phyloP scores from a whole-genome alignment of 2,888 invertebrate genomes.

The Sesia bembeciformis region DNA sequence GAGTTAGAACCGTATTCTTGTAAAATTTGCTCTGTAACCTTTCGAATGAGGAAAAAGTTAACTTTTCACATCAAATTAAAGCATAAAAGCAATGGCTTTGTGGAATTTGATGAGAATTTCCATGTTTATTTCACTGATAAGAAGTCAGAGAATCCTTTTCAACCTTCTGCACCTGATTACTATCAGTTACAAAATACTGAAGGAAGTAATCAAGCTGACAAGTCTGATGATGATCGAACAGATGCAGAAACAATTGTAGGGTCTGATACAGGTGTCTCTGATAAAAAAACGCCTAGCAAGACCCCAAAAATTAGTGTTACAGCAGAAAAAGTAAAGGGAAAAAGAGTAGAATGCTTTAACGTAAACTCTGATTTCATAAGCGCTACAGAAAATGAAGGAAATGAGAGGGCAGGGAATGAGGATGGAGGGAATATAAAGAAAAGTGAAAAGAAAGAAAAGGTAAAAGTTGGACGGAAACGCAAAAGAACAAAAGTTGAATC shows the following conservation, averaged over 20 bases:
- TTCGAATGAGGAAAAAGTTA: slow-evolving; percentile 40
- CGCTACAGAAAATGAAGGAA: slow-evolving; percentile 19
- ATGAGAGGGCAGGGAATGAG: slow-evolving; percentile 2
- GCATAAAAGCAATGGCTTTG: slow-evolving; percentile 45
- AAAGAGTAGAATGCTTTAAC: neutral
- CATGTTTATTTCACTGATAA: slow-evolving; percentile 47
- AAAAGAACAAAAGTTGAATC: slow-evolving; percentile 1
- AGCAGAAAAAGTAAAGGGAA: neutral
- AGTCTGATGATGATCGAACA: slow-evolving; percentile 1
- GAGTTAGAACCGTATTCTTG: slow-evolving; percentile 47
- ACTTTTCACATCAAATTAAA: slow-evolving; percentile 52
- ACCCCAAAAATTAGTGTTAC: neutral
- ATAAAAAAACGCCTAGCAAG: neutral
- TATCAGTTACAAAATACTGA: neutral
- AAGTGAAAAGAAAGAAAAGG: slow-evolving; percentile 2
- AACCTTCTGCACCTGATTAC: slow-evolving; percentile 15
- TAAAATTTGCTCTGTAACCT: slow-evolving; percentile 43
- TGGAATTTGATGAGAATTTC: slow-evolving; percentile 52
- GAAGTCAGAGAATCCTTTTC: slow-evolving; percentile 37
- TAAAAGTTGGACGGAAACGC: neutral
- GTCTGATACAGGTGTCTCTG: neutral
- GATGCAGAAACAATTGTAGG: slow-evolving; percentile 1
- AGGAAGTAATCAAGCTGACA: neutral
- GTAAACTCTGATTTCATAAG: slow-evolving; percentile 14
- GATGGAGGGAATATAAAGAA: slow-evolving; percentile 2